Percentiles rank a stretch among this genome's conserved stretches.
Evolutionary conservation across 2,113 vertebrate species (phyloP).

Genomic region (Megaleporinus macrocephalus): DNA sequence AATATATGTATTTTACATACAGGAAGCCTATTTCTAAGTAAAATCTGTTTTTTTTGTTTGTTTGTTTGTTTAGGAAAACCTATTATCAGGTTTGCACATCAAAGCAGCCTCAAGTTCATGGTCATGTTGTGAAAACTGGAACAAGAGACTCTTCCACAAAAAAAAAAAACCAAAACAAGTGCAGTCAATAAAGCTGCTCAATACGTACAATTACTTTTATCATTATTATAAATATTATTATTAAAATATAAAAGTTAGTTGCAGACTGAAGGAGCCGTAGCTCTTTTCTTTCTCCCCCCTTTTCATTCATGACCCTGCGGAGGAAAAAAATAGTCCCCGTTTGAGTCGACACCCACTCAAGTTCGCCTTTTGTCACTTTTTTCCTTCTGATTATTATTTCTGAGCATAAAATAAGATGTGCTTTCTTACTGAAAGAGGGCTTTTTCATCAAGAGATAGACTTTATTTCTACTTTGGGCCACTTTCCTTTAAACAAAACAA

Average conservation of each 20-base stretch:
- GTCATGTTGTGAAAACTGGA: neutral
- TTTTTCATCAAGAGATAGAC: too few relatives aligned
- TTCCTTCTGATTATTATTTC: too few relatives aligned
- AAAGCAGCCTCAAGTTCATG: neutral
- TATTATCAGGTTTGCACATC: neutral
- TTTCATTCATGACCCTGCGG: constrained; percentile 23
- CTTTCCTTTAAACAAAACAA: too few relatives aligned
- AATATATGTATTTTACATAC: too few relatives aligned
- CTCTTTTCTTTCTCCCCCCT: neutral
- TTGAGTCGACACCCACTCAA: neutral
- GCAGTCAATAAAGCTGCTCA: too few relatives aligned
- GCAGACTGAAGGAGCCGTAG: too few relatives aligned
- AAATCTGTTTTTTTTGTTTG: neutral
- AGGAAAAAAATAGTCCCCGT: constrained; percentile 73
- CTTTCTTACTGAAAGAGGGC: too few relatives aligned
- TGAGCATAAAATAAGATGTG: too few relatives aligned
- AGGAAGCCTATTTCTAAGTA: too few relatives aligned
- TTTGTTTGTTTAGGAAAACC: neutral
- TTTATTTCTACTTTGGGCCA: too few relatives aligned
- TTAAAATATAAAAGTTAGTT: neutral
- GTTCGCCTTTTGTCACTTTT: neutral
- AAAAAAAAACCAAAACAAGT: neutral
- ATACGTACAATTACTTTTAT: too few relatives aligned
- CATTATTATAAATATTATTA: too few relatives aligned
- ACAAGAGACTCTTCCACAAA: neutral